Evolutionary conservation across 2,797 vertebrate genomes (phyloP).

Genomic region (Eulemur mongoz): DNA sequence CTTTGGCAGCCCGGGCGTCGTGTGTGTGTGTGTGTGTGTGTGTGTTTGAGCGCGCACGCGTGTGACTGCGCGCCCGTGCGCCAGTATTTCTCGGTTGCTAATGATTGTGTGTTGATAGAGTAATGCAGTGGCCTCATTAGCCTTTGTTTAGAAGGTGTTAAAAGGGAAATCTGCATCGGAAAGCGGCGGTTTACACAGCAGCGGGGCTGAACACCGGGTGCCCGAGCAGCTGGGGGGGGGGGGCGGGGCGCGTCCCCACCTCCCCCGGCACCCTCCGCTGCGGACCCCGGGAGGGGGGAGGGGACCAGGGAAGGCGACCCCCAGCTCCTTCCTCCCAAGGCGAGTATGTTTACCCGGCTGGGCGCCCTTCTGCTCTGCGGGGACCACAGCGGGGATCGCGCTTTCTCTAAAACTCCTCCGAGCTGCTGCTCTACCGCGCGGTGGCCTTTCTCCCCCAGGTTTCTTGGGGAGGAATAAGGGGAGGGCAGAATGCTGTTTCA

Average conservation of each 20-base stretch:
- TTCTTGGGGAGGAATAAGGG: background rate
- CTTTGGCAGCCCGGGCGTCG: constrained; percentile 49
- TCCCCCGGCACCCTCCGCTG: background rate
- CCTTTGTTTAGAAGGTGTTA: constrained; percentile 90
- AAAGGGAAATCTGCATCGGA: constrained; percentile 85
- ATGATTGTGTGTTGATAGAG: constrained; percentile 88
- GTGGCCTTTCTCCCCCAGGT: background rate
- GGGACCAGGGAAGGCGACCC: constrained; percentile 55
- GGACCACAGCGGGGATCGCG: background rate
- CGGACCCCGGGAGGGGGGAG: constrained; percentile 27
- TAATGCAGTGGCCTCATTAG: constrained; percentile 86
- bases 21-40: background rate
- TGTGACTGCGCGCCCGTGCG: rapidly evolving
- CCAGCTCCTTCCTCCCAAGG: constrained; percentile 58
- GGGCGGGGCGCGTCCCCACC: background rate
- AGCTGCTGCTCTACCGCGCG: background rate
- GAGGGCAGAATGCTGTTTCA: background rate
- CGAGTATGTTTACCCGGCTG: constrained; percentile 61
- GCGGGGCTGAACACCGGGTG: constrained; percentile 37
- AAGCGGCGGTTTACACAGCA: constrained; percentile 78
- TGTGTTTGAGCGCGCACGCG: background rate
- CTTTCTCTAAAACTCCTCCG: constrained; percentile 27
- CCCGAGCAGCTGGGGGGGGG: constrained; percentile 60
- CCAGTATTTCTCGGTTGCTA: constrained; percentile 79
- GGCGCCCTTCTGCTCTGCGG: background rate